These are phyloP conservation scores for Bradypus variegatus DNA, from an alignment of 2,797 vertebrate genomes.

Conservation along the genomic window DNA sequence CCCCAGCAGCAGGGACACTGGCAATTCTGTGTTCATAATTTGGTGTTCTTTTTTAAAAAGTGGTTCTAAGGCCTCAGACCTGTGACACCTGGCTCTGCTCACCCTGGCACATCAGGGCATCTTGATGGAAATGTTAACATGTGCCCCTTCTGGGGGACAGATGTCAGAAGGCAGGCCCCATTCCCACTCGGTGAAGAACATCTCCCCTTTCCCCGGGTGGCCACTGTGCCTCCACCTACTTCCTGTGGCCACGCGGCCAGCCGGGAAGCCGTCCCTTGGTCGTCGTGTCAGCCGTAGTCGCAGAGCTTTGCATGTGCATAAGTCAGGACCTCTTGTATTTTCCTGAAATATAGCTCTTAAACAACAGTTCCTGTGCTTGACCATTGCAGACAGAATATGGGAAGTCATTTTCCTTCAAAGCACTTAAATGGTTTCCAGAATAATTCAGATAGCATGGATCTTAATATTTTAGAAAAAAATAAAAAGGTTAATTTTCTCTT, in stretches of 20 bases:
- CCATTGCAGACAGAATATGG: not conserved
- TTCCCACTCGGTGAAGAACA: too few relatives aligned
- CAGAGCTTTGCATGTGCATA: too few relatives aligned
- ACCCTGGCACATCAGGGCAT: not conserved
- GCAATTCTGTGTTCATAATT: not conserved
- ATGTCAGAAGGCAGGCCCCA: too few relatives aligned
- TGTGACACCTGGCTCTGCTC: not conserved
- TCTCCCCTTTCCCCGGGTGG: too few relatives aligned
- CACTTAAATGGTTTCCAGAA: not conserved
- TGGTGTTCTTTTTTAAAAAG: not conserved
- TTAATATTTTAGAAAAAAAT: not conserved
- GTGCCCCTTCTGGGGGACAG: not conserved
- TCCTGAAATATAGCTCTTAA: not conserved
- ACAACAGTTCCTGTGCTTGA: not conserved
- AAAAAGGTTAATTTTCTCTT: not conserved
- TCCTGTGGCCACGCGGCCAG: too few relatives aligned
- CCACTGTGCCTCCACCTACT: too few relatives aligned
- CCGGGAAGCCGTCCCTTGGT: too few relatives aligned
- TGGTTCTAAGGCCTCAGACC: not conserved
- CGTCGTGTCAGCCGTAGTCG: not conserved
- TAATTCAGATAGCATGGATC: not conserved
- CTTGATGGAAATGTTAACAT: not conserved
- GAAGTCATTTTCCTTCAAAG: not conserved
- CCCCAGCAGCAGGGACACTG: not conserved
- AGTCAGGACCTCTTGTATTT: not conserved